Base-by-base conservation (phyloP, 2,888 invertebrate genomes). In the Eupithecia exiguata region DNA sequence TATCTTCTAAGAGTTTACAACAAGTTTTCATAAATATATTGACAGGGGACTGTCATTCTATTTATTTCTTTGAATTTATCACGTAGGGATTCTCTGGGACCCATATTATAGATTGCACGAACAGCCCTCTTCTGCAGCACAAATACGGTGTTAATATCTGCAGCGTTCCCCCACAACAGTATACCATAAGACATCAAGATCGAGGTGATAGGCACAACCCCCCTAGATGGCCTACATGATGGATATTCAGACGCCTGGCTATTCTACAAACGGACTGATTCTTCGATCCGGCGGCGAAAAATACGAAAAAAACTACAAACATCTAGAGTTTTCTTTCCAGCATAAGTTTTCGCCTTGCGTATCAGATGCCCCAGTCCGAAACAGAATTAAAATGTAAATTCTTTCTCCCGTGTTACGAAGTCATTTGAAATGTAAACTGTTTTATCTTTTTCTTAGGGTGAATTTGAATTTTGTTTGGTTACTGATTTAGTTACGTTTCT, bases 321-420 rank as follows among this genome's bases (percentile, higher is more conserved):
- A 14, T 58, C n/a, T 53, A 21, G 18, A 53, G 53, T 53, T 21
- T 58, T 58, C 49, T 58, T 14, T 58, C 25, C 58, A 58, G 58
- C 58, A 10, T 58, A 40, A 1, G 58, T 58, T 58, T 53, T 58
- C 58, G 12, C 49, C 25, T 18, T 18, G 76, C 72, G 62, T 72
- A 74, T 74, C 77, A 70, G 66, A 25, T 65, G 21, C 38, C 49
- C 18, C 49, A 65, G 69, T 73, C 84, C 79, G 80, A 80, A 86
- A 86, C 84, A 83, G 86, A 87, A 90, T 90, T 89, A 88, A 90
- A 90, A 90, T 90, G 89, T 84, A 88, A 90, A 90, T 90, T 86
- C 81, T 85, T 87, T 86, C 79, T 77, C 18, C 68, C 7, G 14
- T n/a, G 43, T 43, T 61, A 6, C 66, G 36, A 72, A 81, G 67